Base-by-base conservation (phyloP, 2,797 vertebrate genomes). In the Gallinago stenura region DNA sequence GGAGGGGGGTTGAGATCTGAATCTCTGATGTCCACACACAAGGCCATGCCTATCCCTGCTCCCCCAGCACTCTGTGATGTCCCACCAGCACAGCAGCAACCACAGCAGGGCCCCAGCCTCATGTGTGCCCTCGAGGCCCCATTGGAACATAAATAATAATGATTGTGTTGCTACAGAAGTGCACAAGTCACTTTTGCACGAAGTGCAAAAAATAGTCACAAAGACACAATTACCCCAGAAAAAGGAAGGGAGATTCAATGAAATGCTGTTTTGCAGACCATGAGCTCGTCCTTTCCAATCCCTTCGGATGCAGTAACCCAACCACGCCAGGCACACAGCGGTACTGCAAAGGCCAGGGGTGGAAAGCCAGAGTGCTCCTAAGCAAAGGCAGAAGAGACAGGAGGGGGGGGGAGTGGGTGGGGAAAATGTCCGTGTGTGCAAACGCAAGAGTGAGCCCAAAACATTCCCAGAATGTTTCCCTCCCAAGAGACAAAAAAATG, bases 351-450 rank as follows among this genome's bases (percentile, higher is more conserved):
- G 19, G 56, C 30, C 3, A 0, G 20, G 48, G 68, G 60, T 33
- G 31, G 58, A 50, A 26, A 73, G 45, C 31, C 35, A 62, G 61
- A 70, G 30, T 33, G 69, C 46, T 53, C 50, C 66, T 61, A 25
- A 51, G 50, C 2, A 2, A 33, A 73, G 45, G 35, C 35, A 62
- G 61, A 70, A 43, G 1, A 51, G 35, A 48, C 9, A 11, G 6
- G 57, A 24, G 41, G 41, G 41, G 39, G 41, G 39, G 5, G 35
- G 9, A 22, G 22, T 7, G 13, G 21, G 8, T 1, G 6, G 7
- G 14, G 10, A 22, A 10, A 37, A 51, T 4, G 8, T 12, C n/a
- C 6, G 0, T 7, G 15, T 24, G 37, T 61, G 43, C 15, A 50
- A 70, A 58, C 8, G 26, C 50, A 43, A 39, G n/a, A 69, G 26